These are phyloP conservation scores for Chaetodon trifasciatus DNA, from an alignment of 2,797 vertebrate genomes.

Conservation along the genomic window DNA sequence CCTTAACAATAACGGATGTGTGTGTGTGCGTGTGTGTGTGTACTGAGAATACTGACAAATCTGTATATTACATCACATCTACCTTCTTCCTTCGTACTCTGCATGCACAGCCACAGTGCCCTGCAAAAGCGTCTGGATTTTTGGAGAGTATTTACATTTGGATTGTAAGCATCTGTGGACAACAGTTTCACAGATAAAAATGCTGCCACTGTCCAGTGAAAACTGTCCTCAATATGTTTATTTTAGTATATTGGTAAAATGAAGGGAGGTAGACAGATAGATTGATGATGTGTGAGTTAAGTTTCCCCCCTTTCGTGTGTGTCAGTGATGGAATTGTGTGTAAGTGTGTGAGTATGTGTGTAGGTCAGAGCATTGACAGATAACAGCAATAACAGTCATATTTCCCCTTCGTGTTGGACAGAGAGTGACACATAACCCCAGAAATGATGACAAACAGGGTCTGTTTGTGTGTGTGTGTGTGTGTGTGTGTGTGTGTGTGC, in stretches of 20 bases:
- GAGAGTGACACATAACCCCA: slow-evolving; percentile 35
- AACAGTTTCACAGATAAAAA: not conserved
- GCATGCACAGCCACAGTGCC: not conserved
- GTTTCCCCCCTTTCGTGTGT: not conserved
- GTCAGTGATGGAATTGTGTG: not conserved
- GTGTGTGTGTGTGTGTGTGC: not conserved
- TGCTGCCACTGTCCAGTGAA: no score
- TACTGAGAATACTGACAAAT: slow-evolving; percentile 13
- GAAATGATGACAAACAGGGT: slow-evolving; percentile 43
- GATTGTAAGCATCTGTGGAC: not conserved
- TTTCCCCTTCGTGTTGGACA: slow-evolving; percentile 36
- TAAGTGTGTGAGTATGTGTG: not conserved
- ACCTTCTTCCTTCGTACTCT: not conserved
- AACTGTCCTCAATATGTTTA: not conserved
- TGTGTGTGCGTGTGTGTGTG: slow-evolving; percentile 15
- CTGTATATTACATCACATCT: not conserved
- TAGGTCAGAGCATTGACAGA: slow-evolving; percentile 47
- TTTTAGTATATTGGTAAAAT: not conserved
- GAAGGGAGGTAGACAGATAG: not conserved
- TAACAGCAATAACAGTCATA: slow-evolving; percentile 44
- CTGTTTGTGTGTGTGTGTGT: not conserved
- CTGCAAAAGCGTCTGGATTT: not conserved
- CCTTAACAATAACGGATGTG: slow-evolving; percentile 36
- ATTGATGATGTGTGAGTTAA: not conserved
- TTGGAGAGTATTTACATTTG: not conserved